Conservation (phyloP, 2,888 invertebrate genomes). For the Galerucella calmariensis region DNA sequence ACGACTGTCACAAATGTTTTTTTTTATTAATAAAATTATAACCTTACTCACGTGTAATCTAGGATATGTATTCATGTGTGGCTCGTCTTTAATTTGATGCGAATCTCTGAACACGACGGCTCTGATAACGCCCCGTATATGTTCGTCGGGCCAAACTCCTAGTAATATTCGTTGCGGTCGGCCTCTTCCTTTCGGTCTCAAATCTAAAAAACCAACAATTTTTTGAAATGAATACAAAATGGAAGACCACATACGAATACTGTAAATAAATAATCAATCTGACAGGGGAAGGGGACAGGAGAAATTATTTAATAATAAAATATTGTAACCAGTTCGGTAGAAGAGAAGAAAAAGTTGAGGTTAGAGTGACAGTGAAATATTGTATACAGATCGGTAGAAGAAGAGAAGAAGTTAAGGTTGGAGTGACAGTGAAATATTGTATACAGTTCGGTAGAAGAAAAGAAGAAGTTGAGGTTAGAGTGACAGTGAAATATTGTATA, state of each 20-base stretch:
- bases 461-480: too few species aligned
- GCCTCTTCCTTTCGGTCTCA: conserved; percentile 91
- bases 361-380: too few species aligned
- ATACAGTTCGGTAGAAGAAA: too few species aligned
- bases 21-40: background rate
- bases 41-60: conserved; percentile 70
- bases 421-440: too few species aligned
- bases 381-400: too few species aligned
- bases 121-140: conserved; percentile 91
- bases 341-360: too few species aligned
- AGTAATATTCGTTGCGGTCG: conserved; percentile 90
- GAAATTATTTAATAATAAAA: too few species aligned
- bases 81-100: conserved; percentile 82
- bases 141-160: conserved; percentile 94
- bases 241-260: background rate
- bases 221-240: conserved; percentile 3
- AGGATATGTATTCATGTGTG: conserved; percentile 69
- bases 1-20: background rate
- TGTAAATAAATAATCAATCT: too few species aligned
- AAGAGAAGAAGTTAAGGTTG: too few species aligned
- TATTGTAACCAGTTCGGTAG: too few species aligned
- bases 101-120: conserved; percentile 93
- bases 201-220: conserved; percentile 70
- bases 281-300: too few species aligned
- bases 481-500: too few species aligned